phyloP scores from a whole-genome alignment of 1,140 invertebrate genomes.

The Papilio aristodemus region DNA sequence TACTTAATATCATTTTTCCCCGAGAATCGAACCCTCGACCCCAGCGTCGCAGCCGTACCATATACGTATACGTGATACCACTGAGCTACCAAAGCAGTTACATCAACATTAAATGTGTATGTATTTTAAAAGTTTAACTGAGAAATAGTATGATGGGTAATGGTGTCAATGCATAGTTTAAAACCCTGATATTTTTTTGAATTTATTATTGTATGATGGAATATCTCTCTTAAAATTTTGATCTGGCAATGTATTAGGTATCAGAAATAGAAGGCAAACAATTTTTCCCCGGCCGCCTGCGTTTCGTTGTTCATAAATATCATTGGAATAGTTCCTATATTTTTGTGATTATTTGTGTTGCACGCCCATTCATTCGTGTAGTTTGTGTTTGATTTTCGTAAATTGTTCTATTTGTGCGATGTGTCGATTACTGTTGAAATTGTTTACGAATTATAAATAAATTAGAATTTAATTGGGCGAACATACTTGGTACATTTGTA shows the following conservation, averaged over 20 bases:
- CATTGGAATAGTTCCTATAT: constrained; percentile 30
- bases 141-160: no score
- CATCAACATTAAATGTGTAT: no score
- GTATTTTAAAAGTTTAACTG: no score
- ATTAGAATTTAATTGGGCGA: not conserved
- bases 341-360: constrained; percentile 33
- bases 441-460: constrained; percentile 16
- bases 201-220: constrained; percentile 11
- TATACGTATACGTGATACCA: no score
- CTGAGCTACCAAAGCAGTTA: no score
- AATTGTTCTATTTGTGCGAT: constrained; percentile 27
- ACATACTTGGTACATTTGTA: not conserved
- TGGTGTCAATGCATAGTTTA: not conserved
- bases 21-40: no score
- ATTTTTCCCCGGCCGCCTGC: constrained; percentile 25
- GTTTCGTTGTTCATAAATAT: constrained; percentile 34
- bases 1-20: no score
- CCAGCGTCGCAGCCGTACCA: no score
- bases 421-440: not conserved
- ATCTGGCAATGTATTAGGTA: constrained; percentile 23
- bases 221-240: not conserved
- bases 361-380: constrained; percentile 19
- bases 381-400: constrained; percentile 13
- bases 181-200: not conserved
- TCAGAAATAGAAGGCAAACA: constrained; percentile 25